Evolutionary conservation across 2,113 vertebrate species (phyloP).

Genomic region (Petromus typicus): DNA sequence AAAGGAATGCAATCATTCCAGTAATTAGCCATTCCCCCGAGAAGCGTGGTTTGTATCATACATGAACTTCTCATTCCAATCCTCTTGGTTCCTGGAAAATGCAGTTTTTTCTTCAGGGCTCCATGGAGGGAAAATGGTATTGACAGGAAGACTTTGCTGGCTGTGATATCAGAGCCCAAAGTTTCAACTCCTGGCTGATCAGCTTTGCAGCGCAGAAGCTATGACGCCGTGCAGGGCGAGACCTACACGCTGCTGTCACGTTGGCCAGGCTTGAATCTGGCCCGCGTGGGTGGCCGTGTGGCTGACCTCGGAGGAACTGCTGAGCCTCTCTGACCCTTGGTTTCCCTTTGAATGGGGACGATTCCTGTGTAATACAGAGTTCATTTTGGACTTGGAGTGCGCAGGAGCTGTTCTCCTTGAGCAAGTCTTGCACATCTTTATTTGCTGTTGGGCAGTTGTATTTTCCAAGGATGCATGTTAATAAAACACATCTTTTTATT

Average conservation of each 20-base stretch:
- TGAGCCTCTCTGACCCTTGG: background rate
- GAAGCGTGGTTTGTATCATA: slow-evolving; percentile 52
- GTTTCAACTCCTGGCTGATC: slow-evolving; percentile 17
- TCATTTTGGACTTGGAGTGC: no score
- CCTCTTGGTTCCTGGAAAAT: slow-evolving; percentile 56
- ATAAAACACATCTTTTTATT: background rate
- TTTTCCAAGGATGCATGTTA: slow-evolving; percentile 22
- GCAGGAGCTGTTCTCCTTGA: background rate
- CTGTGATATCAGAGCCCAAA: slow-evolving; percentile 44
- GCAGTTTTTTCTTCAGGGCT: slow-evolving; percentile 6
- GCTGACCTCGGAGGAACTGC: background rate
- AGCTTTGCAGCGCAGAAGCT: slow-evolving; percentile 46
- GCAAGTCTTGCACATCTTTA: background rate
- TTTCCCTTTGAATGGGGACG: background rate
- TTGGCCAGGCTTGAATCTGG: background rate
- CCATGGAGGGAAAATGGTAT: background rate
- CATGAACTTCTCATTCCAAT: slow-evolving; percentile 39
- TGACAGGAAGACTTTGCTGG: slow-evolving; percentile 34
- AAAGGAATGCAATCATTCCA: slow-evolving; percentile 76
- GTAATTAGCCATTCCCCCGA: slow-evolving; percentile 62
- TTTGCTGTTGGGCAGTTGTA: background rate
- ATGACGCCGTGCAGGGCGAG: background rate
- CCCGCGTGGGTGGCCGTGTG: background rate
- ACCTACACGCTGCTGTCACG: background rate
- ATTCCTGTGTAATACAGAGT: background rate